These are phyloP conservation scores for Volucella inflata DNA, from an alignment of 2,888 invertebrate species.

Conservation along the genomic window DNA sequence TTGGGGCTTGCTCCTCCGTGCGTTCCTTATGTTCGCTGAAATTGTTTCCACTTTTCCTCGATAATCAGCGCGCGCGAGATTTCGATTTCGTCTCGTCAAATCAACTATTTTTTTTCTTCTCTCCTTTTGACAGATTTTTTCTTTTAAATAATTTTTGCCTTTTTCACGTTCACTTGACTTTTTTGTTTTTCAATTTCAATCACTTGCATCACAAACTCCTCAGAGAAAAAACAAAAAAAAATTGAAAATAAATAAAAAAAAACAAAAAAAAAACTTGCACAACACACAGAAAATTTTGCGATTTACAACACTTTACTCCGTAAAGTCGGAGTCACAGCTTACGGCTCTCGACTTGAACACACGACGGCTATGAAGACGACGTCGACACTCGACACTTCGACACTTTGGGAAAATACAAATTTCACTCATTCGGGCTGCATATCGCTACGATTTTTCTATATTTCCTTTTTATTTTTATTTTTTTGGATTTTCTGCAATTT, in stretches of 20 bases:
- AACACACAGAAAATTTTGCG: constrained; percentile 54
- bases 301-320: constrained; percentile 35
- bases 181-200: constrained; percentile 49
- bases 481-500: constrained; percentile 39
- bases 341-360: constrained; percentile 3
- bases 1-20: constrained; percentile 54
- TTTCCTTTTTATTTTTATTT: constrained; percentile 40
- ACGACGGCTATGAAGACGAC: not conserved
- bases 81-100: constrained; percentile 22
- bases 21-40: constrained; percentile 58
- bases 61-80: constrained; percentile 18
- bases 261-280: constrained; percentile 66
- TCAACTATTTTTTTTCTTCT: not conserved
- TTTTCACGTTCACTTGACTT: constrained; percentile 37
- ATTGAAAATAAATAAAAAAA: constrained; percentile 13
- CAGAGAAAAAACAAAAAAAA: constrained; percentile 11
- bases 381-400: constrained; percentile 49
- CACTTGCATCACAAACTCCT: constrained; percentile 66
- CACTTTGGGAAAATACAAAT: constrained; percentile 31
- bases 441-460: constrained; percentile 6
- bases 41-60: constrained; percentile 37
- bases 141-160: constrained; percentile 27
- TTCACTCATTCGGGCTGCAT: constrained; percentile 57
- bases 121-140: not conserved
- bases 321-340: constrained; percentile 40